Evolutionary conservation across 2,888 invertebrate species (phyloP).

Genomic region (Dryomyza anilis): DNA sequence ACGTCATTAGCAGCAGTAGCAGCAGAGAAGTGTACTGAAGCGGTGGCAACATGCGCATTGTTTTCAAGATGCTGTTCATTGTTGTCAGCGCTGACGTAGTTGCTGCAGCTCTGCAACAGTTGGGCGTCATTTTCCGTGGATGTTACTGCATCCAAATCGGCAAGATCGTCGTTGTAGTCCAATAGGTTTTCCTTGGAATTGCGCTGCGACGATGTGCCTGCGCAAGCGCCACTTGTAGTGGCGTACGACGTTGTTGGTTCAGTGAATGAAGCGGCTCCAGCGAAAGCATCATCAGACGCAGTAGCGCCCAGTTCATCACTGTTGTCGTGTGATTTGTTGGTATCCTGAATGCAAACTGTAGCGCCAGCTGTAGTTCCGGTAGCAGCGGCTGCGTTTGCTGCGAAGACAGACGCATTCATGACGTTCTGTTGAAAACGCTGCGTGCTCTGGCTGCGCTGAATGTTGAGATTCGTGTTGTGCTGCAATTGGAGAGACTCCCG

Average conservation of each 20-base stretch:
- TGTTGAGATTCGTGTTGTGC: constrained; percentile 61
- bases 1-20: background rate
- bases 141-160: constrained; percentile 30
- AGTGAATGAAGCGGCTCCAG: background rate
- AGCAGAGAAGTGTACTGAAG: background rate
- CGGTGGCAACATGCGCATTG: background rate
- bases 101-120: background rate
- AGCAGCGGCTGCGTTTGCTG: constrained; percentile 5
- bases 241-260: background rate
- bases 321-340: constrained; percentile 52
- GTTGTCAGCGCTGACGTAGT: background rate
- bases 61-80: constrained; percentile 1
- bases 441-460: constrained; percentile 61
- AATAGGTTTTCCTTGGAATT: constrained; percentile 44
- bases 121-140: constrained; percentile 9
- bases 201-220: constrained; percentile 25
- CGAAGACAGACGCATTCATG: constrained; percentile 43
- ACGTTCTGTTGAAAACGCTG: constrained; percentile 56
- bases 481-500: constrained; percentile 60
- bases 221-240: background rate
- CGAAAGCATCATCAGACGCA: constrained; percentile 22
- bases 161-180: constrained; percentile 42
- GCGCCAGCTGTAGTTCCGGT: background rate
- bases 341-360: constrained; percentile 44
- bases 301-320: constrained; percentile 37